Evolutionary conservation across 64 coral and sea anemone species (phyloP).

Genomic region (Dendronephthya gigantea): DNA sequence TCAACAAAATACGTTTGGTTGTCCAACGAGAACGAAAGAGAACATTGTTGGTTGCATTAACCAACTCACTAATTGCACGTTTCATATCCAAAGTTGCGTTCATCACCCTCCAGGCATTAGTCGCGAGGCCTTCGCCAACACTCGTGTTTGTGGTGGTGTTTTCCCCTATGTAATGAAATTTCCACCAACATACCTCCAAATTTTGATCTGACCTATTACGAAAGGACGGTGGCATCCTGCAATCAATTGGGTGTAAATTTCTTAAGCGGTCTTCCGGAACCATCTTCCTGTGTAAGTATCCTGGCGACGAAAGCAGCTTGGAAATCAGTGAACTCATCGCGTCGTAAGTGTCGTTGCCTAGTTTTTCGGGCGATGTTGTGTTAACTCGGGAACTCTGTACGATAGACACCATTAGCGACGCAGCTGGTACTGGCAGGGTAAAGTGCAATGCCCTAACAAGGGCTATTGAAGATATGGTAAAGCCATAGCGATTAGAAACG

Average conservation of each 20-base stretch:
- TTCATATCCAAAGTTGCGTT: background rate
- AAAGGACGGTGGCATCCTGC: background rate
- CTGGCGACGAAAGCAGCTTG: too few relatives aligned
- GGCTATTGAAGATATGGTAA: background rate
- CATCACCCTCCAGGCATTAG: background rate
- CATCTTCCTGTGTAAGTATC: too few relatives aligned
- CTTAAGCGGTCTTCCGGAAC: too few relatives aligned
- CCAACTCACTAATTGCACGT: background rate
- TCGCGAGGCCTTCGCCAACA: background rate
- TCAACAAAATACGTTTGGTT: background rate
- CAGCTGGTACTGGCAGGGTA: background rate
- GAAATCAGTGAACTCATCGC: too few relatives aligned
- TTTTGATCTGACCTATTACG: too few relatives aligned
- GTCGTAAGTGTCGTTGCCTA: too few relatives aligned
- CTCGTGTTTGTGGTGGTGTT: background rate
- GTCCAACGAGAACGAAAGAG: background rate
- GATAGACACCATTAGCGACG: background rate
- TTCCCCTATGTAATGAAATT: background rate
- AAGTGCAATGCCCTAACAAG: background rate
- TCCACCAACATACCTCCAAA: background rate
- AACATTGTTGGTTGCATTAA: background rate
- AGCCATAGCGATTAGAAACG: background rate
- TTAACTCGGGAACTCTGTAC: too few relatives aligned
- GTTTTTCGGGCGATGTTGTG: too few relatives aligned
- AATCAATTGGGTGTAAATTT: background rate